phyloP scores from a whole-genome alignment of 2,888 invertebrate genomes.

The Caenorhabditis sp. region DNA sequence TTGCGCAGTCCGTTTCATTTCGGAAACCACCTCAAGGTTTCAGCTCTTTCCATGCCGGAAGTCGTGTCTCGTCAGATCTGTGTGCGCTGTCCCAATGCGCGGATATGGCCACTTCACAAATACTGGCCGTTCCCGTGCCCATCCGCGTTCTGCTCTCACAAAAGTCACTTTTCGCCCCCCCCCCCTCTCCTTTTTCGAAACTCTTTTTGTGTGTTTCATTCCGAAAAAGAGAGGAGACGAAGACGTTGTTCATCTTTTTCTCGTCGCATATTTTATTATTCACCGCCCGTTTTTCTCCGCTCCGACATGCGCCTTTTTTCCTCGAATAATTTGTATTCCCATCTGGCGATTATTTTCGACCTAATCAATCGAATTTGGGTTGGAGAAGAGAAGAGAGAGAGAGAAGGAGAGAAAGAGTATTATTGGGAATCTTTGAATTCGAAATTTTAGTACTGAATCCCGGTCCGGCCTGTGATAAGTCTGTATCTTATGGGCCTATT shows the following conservation, averaged over 20 bases:
- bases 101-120: conserved; percentile 59
- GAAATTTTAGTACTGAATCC: no score
- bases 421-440: conserved; percentile 19
- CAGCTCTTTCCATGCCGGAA: conserved; percentile 15
- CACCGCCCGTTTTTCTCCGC: conserved; percentile 9
- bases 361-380: conserved; percentile 23
- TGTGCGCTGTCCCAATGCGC: conserved; percentile 34
- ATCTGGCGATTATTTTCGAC: conserved; percentile 40
- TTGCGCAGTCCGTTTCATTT: no score
- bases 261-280: conserved; percentile 28
- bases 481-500: no score
- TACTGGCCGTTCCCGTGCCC: conserved; percentile 24
- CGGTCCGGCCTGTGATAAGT: no score
- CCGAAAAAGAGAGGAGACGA: background rate
- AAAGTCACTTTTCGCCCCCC: conserved; percentile 17
- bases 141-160: conserved; percentile 11
- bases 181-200: background rate
- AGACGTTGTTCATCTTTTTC: conserved; percentile 23
- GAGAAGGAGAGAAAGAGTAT: background rate
- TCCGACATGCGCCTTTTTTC: no score
- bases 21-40: background rate
- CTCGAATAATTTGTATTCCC: conserved; percentile 39
- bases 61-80: conserved; percentile 6
- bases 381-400: background rate
- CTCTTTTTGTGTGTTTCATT: conserved; percentile 12